Percentiles rank a stretch among this genome's conserved stretches.
Conservation (phyloP, 2,888 invertebrate genomes). For the Sminthurides aquaticus region DNA sequence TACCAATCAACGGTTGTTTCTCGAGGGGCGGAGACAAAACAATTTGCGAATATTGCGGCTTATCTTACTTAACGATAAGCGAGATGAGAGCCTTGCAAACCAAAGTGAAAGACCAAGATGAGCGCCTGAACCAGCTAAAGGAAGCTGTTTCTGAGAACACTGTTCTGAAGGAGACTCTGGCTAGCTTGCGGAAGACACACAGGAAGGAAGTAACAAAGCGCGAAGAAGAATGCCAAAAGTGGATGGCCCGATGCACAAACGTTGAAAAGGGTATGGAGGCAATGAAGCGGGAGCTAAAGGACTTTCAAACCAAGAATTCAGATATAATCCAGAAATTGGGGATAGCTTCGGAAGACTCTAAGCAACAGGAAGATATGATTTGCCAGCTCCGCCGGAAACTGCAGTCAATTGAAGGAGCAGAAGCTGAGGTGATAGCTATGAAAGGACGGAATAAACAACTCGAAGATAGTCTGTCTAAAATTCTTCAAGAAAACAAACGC, state of each 20-base stretch:
- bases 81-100: constrained; percentile 23
- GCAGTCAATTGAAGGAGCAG: constrained; percentile 4
- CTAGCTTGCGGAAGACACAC: constrained; percentile 17
- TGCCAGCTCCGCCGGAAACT: constrained; percentile 11
- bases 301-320: constrained; percentile 8
- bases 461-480: constrained; percentile 16
- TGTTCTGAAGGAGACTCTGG: constrained; percentile 18
- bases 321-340: constrained; percentile 19
- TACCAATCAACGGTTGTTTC: not conserved
- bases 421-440: constrained; percentile 11
- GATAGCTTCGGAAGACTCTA: constrained; percentile 21
- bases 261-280: constrained; percentile 19
- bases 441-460: constrained; percentile 11
- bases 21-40: constrained; percentile 11
- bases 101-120: constrained; percentile 24
- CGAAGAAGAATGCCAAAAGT: constrained; percentile 20
- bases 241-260: constrained; percentile 10
- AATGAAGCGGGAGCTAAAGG: constrained; percentile 2
- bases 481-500: constrained; percentile 17
- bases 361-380: constrained; percentile 23
- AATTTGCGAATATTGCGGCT: constrained; percentile 26
- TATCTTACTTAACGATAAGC: constrained; percentile 22
- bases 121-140: constrained; percentile 17
- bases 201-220: constrained; percentile 15
- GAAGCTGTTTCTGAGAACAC: constrained; percentile 14